Conservation (phyloP, 2,113 vertebrate species). For the Barbus barbus region DNA sequence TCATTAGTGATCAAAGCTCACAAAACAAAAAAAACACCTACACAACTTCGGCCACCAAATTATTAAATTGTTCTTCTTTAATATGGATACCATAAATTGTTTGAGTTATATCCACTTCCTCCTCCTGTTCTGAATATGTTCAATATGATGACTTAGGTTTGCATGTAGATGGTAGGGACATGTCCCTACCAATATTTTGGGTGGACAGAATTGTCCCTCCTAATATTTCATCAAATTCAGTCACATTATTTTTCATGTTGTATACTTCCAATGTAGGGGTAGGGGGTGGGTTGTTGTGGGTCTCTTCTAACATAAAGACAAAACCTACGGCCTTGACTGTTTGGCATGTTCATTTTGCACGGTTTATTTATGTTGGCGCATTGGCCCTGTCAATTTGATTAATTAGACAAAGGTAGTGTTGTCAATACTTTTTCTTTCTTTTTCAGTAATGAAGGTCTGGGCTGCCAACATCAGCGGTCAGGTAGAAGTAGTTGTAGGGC, state of each 20-base stretch:
- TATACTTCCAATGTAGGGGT: too few relatives aligned
- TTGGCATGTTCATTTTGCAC: too few relatives aligned
- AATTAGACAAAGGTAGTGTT: constrained; percentile 3
- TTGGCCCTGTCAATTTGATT: too few relatives aligned
- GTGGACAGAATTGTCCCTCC: too few relatives aligned
- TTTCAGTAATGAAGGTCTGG: constrained; percentile 40
- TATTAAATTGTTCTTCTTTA: background rate
- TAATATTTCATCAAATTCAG: too few relatives aligned
- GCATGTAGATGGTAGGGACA: too few relatives aligned
- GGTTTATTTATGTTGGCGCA: too few relatives aligned
- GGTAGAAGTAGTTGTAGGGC: constrained; percentile 36
- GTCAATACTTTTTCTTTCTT: background rate
- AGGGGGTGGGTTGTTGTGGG: too few relatives aligned
- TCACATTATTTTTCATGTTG: too few relatives aligned
- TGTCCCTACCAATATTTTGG: too few relatives aligned
- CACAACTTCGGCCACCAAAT: background rate
- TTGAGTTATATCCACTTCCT: background rate
- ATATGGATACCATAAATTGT: background rate
- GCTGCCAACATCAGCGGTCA: background rate
- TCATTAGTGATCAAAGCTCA: too few relatives aligned
- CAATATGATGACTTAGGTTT: background rate
- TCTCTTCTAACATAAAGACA: too few relatives aligned
- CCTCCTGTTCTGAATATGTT: background rate
- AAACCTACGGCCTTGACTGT: background rate
- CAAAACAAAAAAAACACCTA: background rate